Percentiles rank a stretch among this genome's conserved stretches.
phyloP scores from a whole-genome alignment of 2,888 invertebrate species.

The Euphydryas editha region DNA sequence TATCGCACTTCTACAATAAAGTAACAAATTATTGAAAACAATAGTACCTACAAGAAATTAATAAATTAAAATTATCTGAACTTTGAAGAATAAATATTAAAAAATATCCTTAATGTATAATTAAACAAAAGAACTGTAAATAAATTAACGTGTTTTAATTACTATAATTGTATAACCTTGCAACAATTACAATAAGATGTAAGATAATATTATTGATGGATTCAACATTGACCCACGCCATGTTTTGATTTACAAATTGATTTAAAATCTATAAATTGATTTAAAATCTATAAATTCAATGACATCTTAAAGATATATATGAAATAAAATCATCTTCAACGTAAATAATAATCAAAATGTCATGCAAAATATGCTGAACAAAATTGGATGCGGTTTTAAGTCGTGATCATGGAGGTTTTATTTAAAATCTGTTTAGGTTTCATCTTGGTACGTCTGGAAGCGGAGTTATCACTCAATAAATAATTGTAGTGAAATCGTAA shows the following conservation, averaged over 20 bases:
- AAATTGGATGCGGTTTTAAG: no score
- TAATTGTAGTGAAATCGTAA: no score
- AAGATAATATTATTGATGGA: background rate
- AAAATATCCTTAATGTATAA: conserved; percentile 7
- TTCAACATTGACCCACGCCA: conserved; percentile 1
- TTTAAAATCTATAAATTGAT: no score
- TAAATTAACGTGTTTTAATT: background rate
- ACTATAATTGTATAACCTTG: background rate
- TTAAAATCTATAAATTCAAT: conserved; percentile 4
- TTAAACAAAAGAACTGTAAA: conserved; percentile 8
- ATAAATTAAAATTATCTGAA: background rate
- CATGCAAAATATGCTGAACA: no score
- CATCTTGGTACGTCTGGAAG: no score
- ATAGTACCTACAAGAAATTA: background rate
- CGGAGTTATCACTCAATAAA: no score
- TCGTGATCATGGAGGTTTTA: no score
- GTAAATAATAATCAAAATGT: no score
- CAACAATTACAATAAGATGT: background rate
- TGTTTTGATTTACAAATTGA: background rate
- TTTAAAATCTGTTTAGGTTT: no score
- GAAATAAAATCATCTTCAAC: background rate
- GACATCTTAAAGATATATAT: background rate
- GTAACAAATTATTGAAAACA: no score
- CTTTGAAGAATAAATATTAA: background rate
- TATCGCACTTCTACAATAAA: no score